Base-by-base conservation (phyloP, 2,113 vertebrate species). In the Rhynchomys soricoides region DNA sequence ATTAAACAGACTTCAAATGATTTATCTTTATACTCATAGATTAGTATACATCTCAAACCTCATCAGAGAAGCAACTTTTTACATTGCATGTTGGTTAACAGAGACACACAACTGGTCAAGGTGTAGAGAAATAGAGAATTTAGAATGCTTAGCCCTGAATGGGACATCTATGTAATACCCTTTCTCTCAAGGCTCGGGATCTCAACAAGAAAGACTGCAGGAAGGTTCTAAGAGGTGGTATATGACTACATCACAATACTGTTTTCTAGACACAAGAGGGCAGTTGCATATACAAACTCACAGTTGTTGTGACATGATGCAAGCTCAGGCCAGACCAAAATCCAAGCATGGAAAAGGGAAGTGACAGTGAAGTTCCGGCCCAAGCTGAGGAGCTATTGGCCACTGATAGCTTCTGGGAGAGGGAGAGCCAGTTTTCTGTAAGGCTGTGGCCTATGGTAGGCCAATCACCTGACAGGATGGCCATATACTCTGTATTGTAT, bases 321-420 rank as follows among this genome's bases (percentile, higher is more conserved):
- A 59, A 59, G 37, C 37, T 24, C 11, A 15, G 21, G 52, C 37
- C 21, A 26, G 37, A 82, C 52, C 12, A 82, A 82, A 82, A 24
- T 26, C 11, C 10, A 21, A 15, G 21, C 52, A 7, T 82, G 52
- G 52, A 57, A 40, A 55, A 82, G 21, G 21, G 19, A 79, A 52
- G 77, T 1, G 9, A 12, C 37, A 2, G 5, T n/a, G 17, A 57
- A 40, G 1, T 55, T n/a, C 19, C 10, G 9, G 3, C 43, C 7
- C 7, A 52, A 37, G 31, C 10, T 81, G 19, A n/a, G 34, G 4
- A 21, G 9, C 9, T 79, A 2, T 21, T 40, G 22, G 37, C 11
- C 12, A 4, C 12, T 40, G 10, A 57, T 24, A 8, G 21, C 21
- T 57, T 24, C 21, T 8, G 52, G 37, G 21, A n/a, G 11, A 82